Conservation (phyloP, 1,140 invertebrate genomes). For the Aphis craccivora region DNA sequence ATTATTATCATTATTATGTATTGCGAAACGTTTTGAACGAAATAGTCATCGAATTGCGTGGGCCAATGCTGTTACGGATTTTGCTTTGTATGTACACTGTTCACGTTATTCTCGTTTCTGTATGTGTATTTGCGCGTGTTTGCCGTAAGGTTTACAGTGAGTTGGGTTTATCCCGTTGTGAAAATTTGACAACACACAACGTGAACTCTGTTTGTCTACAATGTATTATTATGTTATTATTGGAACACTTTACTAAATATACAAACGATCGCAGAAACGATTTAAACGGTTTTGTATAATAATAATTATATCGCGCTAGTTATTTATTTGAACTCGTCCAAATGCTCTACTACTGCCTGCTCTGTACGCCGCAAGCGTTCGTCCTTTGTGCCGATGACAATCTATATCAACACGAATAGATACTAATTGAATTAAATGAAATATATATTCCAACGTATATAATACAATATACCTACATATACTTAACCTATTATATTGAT, state of each 20-base stretch:
- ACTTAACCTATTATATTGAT: not conserved
- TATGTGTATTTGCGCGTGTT: not conserved
- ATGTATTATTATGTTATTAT: not conserved
- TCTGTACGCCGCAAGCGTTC: not conserved
- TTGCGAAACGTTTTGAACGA: not conserved
- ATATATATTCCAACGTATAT: not conserved
- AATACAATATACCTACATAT: not conserved
- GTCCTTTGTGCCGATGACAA: not conserved
- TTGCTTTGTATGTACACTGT: not conserved
- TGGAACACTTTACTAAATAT: not conserved
- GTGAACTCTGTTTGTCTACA: not conserved
- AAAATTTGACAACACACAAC: not conserved
- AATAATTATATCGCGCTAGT: not conserved
- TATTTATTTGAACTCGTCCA: not conserved
- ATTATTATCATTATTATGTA: not conserved
- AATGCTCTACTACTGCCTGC: not conserved
- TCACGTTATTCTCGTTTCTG: not conserved
- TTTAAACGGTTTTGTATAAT: not conserved
- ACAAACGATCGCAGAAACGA: not conserved
- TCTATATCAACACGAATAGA: conserved; percentile 1
- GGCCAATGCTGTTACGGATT: not conserved
- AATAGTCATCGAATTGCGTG: not conserved
- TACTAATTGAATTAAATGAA: conserved; percentile 35
- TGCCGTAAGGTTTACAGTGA: not conserved
- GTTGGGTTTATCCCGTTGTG: not conserved